These are phyloP conservation scores for Orthosia incerta DNA, from an alignment of 2,888 invertebrate species.

Conservation along the genomic window DNA sequence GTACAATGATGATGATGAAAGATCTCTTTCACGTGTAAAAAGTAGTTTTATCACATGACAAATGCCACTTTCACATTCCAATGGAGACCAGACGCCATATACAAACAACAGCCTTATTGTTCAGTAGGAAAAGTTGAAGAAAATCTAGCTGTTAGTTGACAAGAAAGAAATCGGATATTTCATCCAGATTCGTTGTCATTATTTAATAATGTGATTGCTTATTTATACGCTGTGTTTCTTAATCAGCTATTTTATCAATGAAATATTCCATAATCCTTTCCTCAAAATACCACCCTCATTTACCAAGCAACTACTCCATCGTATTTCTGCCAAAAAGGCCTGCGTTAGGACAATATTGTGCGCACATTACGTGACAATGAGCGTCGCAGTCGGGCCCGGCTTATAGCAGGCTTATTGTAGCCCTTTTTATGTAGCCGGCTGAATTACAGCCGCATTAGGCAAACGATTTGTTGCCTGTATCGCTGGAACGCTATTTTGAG, in stretches of 20 bases:
- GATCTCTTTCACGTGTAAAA: too few species aligned
- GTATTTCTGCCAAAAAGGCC: slow-evolving; percentile 26
- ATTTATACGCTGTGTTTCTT: too few species aligned
- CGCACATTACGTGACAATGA: slow-evolving; percentile 67
- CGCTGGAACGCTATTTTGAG: slow-evolving; percentile 12
- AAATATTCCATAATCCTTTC: not conserved
- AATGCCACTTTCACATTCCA: too few species aligned
- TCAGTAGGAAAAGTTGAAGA: too few species aligned
- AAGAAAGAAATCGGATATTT: too few species aligned
- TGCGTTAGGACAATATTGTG: slow-evolving; percentile 53
- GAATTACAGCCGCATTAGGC: slow-evolving; percentile 61
- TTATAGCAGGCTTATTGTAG: slow-evolving; percentile 59
- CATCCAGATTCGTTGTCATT: too few species aligned
- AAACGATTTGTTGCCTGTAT: slow-evolving; percentile 62
- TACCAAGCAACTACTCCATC: slow-evolving; percentile 37
- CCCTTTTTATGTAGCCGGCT: slow-evolving; percentile 59
- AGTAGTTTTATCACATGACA: too few species aligned
- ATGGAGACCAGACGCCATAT: too few species aligned
- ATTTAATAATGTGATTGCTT: too few species aligned
- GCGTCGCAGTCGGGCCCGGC: slow-evolving; percentile 53
- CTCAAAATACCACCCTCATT: not conserved
- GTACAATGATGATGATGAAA: too few species aligned
- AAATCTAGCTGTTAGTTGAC: too few species aligned
- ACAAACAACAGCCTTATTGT: too few species aligned
- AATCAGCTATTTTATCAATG: not conserved